Evolutionary conservation across 2,113 vertebrate species (phyloP).

Genomic region (Forbesichthys papilliferus): DNA sequence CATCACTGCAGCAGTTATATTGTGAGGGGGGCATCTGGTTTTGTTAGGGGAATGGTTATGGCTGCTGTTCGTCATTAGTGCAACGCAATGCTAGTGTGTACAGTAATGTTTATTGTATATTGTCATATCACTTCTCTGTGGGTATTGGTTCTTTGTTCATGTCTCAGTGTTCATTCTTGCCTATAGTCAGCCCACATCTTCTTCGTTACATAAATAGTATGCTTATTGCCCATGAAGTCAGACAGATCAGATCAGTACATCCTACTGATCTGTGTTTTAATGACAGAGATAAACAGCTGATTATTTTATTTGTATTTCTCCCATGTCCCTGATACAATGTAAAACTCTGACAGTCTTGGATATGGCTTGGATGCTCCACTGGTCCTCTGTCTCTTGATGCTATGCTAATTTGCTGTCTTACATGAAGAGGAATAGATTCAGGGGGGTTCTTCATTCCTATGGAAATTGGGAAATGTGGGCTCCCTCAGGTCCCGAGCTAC

Average conservation of each 20-base stretch:
- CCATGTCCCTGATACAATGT: constrained; percentile 51
- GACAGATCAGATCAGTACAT: constrained; percentile 42
- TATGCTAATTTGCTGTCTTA: constrained; percentile 58
- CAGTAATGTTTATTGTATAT: too few species aligned
- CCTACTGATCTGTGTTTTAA: too few species aligned
- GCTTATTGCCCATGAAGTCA: constrained; percentile 54
- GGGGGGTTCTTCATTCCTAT: constrained; percentile 44
- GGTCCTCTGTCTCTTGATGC: constrained; percentile 43
- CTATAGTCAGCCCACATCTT: too few species aligned
- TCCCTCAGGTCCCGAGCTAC: constrained; percentile 30
- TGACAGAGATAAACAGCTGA: constrained; percentile 65
- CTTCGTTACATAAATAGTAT: constrained; percentile 10
- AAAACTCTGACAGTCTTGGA: constrained; percentile 53
- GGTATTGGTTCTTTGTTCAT: background rate
- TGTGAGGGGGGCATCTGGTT: too few species aligned
- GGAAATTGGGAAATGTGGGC: constrained; percentile 22
- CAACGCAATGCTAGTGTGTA: too few species aligned
- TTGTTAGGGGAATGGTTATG: too few species aligned
- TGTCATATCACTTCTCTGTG: too few species aligned
- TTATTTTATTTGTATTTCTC: constrained; percentile 60
- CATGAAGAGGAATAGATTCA: constrained; percentile 47
- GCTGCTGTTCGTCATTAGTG: too few species aligned
- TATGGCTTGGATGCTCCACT: constrained; percentile 35
- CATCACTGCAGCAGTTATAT: too few species aligned
- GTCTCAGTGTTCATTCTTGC: background rate